These are phyloP conservation scores for Dreissena rostriformis DNA, from an alignment of 1,140 invertebrate genomes.

Conservation along the genomic window DNA sequence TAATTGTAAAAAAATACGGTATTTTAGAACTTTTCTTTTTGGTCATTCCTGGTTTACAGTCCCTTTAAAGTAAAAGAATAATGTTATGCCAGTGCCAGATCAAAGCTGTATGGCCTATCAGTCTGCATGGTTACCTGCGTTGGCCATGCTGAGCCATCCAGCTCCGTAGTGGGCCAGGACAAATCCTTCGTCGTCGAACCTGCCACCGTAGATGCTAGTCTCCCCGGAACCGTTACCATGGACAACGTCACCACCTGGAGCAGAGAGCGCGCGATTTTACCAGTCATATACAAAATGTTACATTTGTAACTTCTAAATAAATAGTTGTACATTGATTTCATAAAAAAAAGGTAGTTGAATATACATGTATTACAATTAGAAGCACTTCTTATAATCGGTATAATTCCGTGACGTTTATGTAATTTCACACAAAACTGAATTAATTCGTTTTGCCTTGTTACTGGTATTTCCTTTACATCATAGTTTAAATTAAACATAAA, in stretches of 20 bases:
- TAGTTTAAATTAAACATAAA: no score
- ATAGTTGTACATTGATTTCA: not conserved
- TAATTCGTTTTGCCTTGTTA: no score
- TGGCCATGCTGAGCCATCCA: constrained; percentile 82
- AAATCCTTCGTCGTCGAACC: constrained; percentile 73
- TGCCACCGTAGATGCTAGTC: constrained; percentile 69
- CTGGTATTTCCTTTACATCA: no score
- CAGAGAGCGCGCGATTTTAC: not conserved
- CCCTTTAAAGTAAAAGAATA: no score
- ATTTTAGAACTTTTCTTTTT: no score
- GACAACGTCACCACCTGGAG: constrained; percentile 91
- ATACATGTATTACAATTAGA: not conserved
- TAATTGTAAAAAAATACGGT: no score
- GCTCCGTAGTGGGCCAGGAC: constrained; percentile 83
- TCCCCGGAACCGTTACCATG: constrained; percentile 81
- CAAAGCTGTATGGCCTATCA: not conserved
- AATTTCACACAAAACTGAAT: not conserved
- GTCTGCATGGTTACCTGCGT: constrained; percentile 52
- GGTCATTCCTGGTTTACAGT: no score
- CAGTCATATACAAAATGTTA: not conserved
- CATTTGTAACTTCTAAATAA: not conserved
- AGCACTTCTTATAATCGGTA: not conserved
- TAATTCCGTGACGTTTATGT: not conserved
- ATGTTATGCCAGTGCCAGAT: not conserved
- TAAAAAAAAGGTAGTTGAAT: not conserved